phyloP scores from a whole-genome alignment of 2,888 invertebrate genomes.

The Ceramica pisi region DNA sequence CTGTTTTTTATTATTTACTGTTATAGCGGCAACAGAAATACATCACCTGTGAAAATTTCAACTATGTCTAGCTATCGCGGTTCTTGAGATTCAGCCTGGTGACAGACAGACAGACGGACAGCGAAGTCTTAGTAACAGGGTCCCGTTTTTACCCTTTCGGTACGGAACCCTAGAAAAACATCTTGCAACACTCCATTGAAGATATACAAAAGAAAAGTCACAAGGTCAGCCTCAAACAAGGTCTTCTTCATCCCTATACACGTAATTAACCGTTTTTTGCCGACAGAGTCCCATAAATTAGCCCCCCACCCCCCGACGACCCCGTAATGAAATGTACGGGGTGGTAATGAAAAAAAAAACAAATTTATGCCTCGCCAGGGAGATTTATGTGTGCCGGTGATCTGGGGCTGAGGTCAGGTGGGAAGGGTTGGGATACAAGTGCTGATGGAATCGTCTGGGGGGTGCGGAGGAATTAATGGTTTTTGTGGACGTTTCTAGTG shows the following conservation, averaged over 20 bases:
- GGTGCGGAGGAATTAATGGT: neutral
- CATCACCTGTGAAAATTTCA: no score
- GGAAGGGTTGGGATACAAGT: constrained; percentile 44
- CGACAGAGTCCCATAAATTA: constrained; percentile 60
- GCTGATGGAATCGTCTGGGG: constrained; percentile 36
- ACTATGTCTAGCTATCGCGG: no score
- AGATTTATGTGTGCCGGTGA: constrained; percentile 67
- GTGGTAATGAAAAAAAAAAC: constrained; percentile 68
- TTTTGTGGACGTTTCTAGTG: neutral
- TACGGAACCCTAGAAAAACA: no score
- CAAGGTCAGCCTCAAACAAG: constrained; percentile 19
- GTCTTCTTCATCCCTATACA: constrained; percentile 21
- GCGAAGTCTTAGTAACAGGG: no score
- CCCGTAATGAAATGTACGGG: constrained; percentile 67
- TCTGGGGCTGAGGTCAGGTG: constrained; percentile 50
- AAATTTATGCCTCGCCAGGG: constrained; percentile 60
- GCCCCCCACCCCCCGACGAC: constrained; percentile 35
- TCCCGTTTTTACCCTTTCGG: no score
- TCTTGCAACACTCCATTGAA: no score
- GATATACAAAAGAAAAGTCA: neutral
- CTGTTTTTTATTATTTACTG: no score
- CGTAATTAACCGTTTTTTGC: constrained; percentile 60
- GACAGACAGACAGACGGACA: no score
- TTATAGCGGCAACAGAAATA: no score
- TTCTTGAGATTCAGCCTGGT: no score